Evolutionary conservation across 2,888 invertebrate genomes (phyloP).

Genomic region (Halictus ligatus): DNA sequence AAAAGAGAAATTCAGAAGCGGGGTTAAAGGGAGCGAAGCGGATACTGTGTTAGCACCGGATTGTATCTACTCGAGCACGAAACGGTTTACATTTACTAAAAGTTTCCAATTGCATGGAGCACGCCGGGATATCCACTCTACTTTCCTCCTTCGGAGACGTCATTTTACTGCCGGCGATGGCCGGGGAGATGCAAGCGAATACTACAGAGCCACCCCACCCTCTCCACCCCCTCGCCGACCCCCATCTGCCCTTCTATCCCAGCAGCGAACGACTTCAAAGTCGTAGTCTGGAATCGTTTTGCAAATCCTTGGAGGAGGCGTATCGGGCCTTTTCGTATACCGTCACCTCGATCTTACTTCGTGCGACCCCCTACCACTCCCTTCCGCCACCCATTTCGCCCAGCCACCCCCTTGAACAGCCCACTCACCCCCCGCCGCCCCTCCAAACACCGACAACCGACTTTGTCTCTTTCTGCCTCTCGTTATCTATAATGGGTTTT

Average conservation of each 20-base stretch:
- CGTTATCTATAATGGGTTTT: slow-evolving; percentile 74
- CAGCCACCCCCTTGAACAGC: not conserved
- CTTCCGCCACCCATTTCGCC: not conserved
- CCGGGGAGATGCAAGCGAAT: slow-evolving; percentile 60
- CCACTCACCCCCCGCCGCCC: not conserved
- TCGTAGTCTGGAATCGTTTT: slow-evolving; percentile 73
- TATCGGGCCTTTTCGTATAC: slow-evolving; percentile 68
- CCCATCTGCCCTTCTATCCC: slow-evolving; percentile 4
- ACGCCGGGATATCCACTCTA: slow-evolving; percentile 75
- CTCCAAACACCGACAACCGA: slow-evolving; percentile 30
- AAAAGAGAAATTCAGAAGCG: slow-evolving; percentile 56
- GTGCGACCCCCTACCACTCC: slow-evolving; percentile 16
- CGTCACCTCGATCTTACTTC: slow-evolving; percentile 68
- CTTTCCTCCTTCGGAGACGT: slow-evolving; percentile 71
- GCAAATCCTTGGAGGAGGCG: slow-evolving; percentile 73
- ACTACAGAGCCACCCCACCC: slow-evolving; percentile 20
- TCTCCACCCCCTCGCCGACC: not conserved
- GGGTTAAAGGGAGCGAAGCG: slow-evolving; percentile 61
- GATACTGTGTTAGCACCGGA: slow-evolving; percentile 73
- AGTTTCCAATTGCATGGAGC: slow-evolving; percentile 76
- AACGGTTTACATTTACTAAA: slow-evolving; percentile 80
- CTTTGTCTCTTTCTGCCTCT: slow-evolving; percentile 67
- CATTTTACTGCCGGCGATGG: slow-evolving; percentile 75
- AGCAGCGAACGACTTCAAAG: slow-evolving; percentile 72
- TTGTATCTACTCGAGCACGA: slow-evolving; percentile 77